Percentiles rank a stretch among this genome's conserved stretches.
These are phyloP conservation scores for Cydia amplana DNA, from an alignment of 1,140 invertebrate genomes.

Conservation along the genomic window DNA sequence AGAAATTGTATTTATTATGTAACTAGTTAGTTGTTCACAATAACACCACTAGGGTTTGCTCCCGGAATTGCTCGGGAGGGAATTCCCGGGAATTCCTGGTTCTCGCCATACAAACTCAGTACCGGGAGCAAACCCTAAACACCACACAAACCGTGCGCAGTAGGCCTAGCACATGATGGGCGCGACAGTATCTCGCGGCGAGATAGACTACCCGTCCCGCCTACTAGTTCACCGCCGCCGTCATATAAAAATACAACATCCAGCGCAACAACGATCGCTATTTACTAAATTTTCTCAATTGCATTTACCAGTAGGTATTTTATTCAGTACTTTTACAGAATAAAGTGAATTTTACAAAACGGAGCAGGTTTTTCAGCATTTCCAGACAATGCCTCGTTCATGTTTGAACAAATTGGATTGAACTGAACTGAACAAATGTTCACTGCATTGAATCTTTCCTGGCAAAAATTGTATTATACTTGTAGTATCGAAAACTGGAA, in stretches of 20 bases:
- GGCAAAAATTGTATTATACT: conserved; percentile 23
- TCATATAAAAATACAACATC: background rate
- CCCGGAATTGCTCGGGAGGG: too few species aligned
- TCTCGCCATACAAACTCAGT: too few species aligned
- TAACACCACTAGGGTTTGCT: too few species aligned
- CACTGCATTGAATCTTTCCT: conserved; percentile 45
- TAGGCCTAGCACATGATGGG: too few species aligned
- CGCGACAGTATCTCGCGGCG: too few species aligned
- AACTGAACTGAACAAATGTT: conserved; percentile 50
- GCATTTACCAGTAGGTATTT: conserved; percentile 14
- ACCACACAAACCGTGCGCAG: background rate
- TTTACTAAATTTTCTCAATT: conserved; percentile 27
- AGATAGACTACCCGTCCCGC: too few species aligned
- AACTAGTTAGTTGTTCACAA: background rate
- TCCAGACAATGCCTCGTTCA: conserved; percentile 41
- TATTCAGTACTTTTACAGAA: conserved; percentile 28
- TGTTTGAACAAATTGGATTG: conserved; percentile 54
- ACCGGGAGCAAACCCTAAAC: too few species aligned
- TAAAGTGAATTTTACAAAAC: conserved; percentile 31
- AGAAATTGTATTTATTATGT: too few species aligned
- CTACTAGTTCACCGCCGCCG: too few species aligned
- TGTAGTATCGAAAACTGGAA: background rate
- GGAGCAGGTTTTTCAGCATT: conserved; percentile 35
- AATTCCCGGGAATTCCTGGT: too few species aligned
- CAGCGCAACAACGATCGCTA: background rate